Conservation (phyloP, 2,888 invertebrate genomes). For the Ophion costatus region DNA sequence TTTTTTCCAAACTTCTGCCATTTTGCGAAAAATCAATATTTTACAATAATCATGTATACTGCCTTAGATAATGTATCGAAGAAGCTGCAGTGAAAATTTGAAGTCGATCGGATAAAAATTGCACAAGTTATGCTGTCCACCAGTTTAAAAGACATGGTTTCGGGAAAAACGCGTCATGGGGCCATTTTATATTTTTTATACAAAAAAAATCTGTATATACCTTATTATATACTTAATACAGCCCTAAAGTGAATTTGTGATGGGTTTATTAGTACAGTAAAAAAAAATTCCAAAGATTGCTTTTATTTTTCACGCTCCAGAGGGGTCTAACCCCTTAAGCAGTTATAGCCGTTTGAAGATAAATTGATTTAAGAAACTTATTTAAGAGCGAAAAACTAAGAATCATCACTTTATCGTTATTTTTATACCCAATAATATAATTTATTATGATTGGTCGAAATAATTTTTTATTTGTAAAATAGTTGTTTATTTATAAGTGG, state of each 20-base stretch:
- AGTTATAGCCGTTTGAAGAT: conserved; percentile 2
- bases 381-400: not conserved
- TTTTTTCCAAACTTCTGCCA: no score
- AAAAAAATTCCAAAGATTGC: not conserved
- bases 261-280: no score
- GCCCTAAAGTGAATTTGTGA: no score
- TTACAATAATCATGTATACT: not conserved
- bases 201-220: no score
- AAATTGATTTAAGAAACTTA: conserved; percentile 2
- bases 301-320: not conserved
- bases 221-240: no score
- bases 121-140: conserved; percentile 2
- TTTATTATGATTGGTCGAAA: no score
- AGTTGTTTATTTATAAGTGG: not conserved
- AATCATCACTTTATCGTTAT: not conserved
- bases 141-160: not conserved
- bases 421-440: not conserved
- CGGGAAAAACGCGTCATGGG: conserved; percentile 35
- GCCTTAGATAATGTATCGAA: conserved; percentile 13
- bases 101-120: conserved; percentile 3
- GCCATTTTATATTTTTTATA: not conserved
- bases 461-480: no score
- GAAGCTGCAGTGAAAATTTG: conserved; percentile 7
- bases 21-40: no score
- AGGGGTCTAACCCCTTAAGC: conserved; percentile 5